Conservation (phyloP, 2,113 vertebrate species). For the Paramisgurnus dabryanus region DNA sequence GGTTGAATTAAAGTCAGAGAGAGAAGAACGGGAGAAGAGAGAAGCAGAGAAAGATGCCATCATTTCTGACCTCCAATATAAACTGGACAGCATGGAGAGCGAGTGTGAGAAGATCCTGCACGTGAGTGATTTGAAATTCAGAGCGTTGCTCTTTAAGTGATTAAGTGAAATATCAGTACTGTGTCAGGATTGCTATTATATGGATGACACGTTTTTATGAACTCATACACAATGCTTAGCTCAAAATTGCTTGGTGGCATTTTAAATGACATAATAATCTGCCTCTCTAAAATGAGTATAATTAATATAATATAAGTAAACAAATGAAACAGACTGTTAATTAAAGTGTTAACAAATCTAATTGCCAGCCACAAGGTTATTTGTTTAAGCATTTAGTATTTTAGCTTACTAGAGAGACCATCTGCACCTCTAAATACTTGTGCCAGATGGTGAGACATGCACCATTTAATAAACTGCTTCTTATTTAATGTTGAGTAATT, state of each 20-base stretch:
- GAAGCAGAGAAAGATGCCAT: constrained; percentile 66
- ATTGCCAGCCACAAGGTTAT: constrained; percentile 43
- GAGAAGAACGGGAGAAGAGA: constrained; percentile 49
- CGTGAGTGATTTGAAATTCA: constrained; percentile 60
- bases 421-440: constrained; percentile 34
- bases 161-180: background rate
- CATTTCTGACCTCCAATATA: constrained; percentile 68
- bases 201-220: constrained; percentile 8
- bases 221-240: background rate
- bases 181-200: background rate
- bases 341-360: constrained; percentile 33
- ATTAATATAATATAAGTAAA: constrained; percentile 5
- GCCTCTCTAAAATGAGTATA: constrained; percentile 10
- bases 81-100: constrained; percentile 70
- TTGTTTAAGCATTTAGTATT: constrained; percentile 10
- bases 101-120: constrained; percentile 74
- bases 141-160: background rate
- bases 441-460: constrained; percentile 23
- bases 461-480: constrained; percentile 25
- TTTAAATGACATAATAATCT: constrained; percentile 35
- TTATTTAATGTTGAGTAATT: background rate
- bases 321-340: constrained; percentile 18
- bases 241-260: constrained; percentile 19
- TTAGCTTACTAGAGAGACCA: constrained; percentile 20
- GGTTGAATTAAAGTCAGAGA: constrained; percentile 56